Conservation (phyloP, 2,113 vertebrate species). For the Alosa alosa region DNA sequence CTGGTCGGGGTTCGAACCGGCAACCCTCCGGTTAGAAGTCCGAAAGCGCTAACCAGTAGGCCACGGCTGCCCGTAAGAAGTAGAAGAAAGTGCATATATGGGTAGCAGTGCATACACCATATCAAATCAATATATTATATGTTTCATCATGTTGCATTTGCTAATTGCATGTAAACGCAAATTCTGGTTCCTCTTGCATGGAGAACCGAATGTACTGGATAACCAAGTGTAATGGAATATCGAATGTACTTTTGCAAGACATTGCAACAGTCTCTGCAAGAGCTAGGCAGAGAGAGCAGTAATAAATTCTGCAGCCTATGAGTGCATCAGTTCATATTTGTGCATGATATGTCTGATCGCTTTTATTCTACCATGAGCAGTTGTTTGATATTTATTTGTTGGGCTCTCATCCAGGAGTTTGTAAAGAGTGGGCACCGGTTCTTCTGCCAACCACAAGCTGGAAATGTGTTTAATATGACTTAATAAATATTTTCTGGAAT, state of each 20-base stretch:
- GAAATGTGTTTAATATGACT: slow-evolving; percentile 22
- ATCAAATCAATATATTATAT: neutral
- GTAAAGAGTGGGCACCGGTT: neutral
- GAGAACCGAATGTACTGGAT: neutral
- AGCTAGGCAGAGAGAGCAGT: neutral
- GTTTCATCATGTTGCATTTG: neutral
- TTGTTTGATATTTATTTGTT: neutral
- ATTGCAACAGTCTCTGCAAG: neutral
- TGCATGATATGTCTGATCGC: neutral
- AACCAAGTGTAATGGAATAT: neutral
- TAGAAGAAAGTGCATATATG: no score
- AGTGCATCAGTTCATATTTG: neutral
- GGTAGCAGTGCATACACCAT: no score
- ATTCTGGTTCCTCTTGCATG: neutral
- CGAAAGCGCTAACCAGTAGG: no score
- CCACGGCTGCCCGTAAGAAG: no score
- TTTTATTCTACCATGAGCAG: neutral
- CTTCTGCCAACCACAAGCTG: neutral
- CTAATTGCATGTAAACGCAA: neutral
- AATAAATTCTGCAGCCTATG: neutral
- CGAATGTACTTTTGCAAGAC: neutral
- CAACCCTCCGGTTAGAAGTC: no score
- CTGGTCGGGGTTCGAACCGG: no score
- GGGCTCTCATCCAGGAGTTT: neutral
- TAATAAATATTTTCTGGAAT: slow-evolving; percentile 46